A percentile compares a stretch with the other conserved stretches of the same genome.
These are phyloP conservation scores for Syngnathoides biaculeatus DNA, from an alignment of 2,113 vertebrate genomes.

Conservation along the genomic window DNA sequence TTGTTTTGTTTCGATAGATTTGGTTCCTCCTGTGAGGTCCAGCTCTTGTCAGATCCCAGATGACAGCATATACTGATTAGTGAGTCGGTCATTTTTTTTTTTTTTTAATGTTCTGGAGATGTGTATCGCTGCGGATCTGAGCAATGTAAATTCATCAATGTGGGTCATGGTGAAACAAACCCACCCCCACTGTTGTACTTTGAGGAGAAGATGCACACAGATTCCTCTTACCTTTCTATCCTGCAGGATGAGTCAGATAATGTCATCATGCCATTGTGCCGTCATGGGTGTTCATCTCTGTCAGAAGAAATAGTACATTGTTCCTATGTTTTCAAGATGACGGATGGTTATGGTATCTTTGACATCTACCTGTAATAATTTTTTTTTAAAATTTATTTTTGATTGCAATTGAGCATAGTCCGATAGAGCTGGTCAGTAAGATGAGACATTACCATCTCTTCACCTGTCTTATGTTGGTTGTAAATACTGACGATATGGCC, in stretches of 20 bases:
- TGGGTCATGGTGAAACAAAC: slow-evolving; percentile 50
- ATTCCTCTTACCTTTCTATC: slow-evolving; percentile 13
- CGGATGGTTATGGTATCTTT: not conserved
- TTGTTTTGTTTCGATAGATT: slow-evolving; percentile 53
- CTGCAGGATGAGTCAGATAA: slow-evolving; percentile 33
- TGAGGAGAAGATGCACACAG: slow-evolving; percentile 19
- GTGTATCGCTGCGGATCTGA: slow-evolving; percentile 60
- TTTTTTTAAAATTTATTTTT: not conserved
- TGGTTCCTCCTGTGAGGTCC: slow-evolving; percentile 64
- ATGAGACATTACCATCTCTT: slow-evolving; percentile 15
- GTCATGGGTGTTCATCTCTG: slow-evolving; percentile 21
- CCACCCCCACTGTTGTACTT: slow-evolving; percentile 12
- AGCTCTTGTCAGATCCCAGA: slow-evolving; percentile 49
- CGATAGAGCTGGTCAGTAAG: not conserved
- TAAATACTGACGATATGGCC: slow-evolving; percentile 5
- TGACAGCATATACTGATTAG: slow-evolving; percentile 57
- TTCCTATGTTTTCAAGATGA: not conserved
- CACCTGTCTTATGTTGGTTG: slow-evolving; percentile 1
- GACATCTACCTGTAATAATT: not conserved
- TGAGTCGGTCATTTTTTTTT: slow-evolving; percentile 53
- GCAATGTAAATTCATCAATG: slow-evolving; percentile 74
- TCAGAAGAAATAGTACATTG: slow-evolving; percentile 4
- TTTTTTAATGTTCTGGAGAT: slow-evolving; percentile 29
- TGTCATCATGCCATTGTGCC: slow-evolving; percentile 35
- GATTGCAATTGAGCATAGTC: slow-evolving; percentile 1